phyloP scores from a whole-genome alignment of 1,140 invertebrate species.

The Lucilia cuprina region DNA sequence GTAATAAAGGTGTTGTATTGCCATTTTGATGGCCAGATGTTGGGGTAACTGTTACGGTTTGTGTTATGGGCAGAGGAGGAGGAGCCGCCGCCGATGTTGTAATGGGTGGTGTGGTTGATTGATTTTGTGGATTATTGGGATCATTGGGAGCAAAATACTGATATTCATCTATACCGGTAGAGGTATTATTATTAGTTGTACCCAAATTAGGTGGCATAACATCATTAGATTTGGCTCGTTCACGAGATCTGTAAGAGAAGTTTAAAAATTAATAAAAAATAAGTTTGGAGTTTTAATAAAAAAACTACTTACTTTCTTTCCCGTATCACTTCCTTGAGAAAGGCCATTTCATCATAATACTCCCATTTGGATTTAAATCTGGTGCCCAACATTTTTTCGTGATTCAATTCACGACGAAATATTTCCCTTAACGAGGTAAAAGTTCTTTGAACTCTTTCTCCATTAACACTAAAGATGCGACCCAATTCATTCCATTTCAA shows the following conservation, averaged over 20 bases:
- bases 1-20: background rate
- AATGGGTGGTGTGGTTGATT: constrained; percentile 6
- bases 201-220: constrained; percentile 38
- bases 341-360: constrained; percentile 59
- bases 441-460: constrained; percentile 58
- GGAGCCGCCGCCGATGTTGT: constrained; percentile 11
- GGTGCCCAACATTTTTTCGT: constrained; percentile 57
- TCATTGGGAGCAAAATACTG: constrained; percentile 60
- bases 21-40: background rate
- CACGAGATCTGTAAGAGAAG: constrained; percentile 48
- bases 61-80: constrained; percentile 45
- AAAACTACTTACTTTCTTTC: constrained; percentile 54
- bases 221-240: constrained; percentile 47
- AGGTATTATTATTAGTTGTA: constrained; percentile 43
- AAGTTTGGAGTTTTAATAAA: background rate
- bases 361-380: constrained; percentile 60
- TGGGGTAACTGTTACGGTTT: constrained; percentile 40
- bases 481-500: constrained; percentile 60
- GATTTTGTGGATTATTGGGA: constrained; percentile 59
- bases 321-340: constrained; percentile 58
- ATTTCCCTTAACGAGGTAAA: constrained; percentile 58
- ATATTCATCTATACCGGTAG: constrained; percentile 51
- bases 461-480: constrained; percentile 55
- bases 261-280: background rate
- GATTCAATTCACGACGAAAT: constrained; percentile 57